Evolutionary conservation across 2,888 invertebrate species (phyloP).

Genomic region (Lissocephala sabroskyi): DNA sequence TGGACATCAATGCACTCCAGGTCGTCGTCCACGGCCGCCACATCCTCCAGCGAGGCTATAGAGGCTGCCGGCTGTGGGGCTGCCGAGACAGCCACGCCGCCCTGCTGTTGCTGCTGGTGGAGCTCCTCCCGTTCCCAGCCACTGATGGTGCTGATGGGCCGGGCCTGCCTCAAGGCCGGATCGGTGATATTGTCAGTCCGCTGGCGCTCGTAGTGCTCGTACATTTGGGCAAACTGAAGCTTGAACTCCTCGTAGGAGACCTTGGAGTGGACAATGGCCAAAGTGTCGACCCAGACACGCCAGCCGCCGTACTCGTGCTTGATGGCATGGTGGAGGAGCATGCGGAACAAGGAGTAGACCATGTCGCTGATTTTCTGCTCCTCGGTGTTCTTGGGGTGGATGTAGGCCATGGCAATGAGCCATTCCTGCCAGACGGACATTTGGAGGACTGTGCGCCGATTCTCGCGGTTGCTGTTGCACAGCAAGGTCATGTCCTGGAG

Average conservation of each 20-base stretch:
- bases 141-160: constrained; percentile 96
- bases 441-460: constrained; percentile 95
- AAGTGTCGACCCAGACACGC: constrained; percentile 99
- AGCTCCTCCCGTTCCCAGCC: constrained; percentile 87
- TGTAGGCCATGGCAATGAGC: constrained; percentile 98
- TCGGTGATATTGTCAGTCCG: constrained; percentile 96
- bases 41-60: constrained; percentile 65
- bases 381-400: constrained; percentile 95
- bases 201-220: constrained; percentile 94
- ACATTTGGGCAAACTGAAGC: constrained; percentile 97
- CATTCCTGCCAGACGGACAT: constrained; percentile 99
- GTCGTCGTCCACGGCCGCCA: constrained; percentile 55
- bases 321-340: constrained; percentile 98
- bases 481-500: constrained; percentile 98
- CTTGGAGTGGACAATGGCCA: constrained; percentile 99
- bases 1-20: constrained; percentile 33
- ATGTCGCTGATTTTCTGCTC: constrained; percentile 98
- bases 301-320: constrained; percentile 99
- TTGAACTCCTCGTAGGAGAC: constrained; percentile 99
- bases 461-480: constrained; percentile 97
- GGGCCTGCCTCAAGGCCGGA: constrained; percentile 91
- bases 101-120: constrained; percentile 57
- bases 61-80: constrained; percentile 25
- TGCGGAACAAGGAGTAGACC: constrained; percentile 97
- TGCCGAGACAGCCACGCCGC: constrained; percentile 21